Conservation (phyloP, 2,888 invertebrate genomes). For the Fragum fragum region DNA sequence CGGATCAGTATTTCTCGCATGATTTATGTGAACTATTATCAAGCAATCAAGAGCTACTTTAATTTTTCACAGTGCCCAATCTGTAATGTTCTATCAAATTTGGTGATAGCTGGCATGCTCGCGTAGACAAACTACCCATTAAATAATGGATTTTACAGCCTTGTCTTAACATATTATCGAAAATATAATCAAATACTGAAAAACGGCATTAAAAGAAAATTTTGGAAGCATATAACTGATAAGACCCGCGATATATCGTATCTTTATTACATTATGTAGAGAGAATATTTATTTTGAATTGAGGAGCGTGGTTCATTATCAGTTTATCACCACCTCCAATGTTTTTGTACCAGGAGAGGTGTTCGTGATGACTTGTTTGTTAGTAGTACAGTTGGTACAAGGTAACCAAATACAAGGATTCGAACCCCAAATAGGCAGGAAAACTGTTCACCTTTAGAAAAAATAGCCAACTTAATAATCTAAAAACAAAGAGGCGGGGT, state of each 20-base stretch:
- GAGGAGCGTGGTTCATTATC: not conserved
- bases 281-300: slow-evolving; percentile 6
- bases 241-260: slow-evolving; percentile 26
- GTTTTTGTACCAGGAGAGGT: not conserved
- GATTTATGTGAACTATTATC: slow-evolving; percentile 59
- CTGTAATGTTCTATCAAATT: slow-evolving; percentile 49
- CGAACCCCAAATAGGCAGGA: no score
- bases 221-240: slow-evolving; percentile 21
- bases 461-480: no score
- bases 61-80: slow-evolving; percentile 55
- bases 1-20: slow-evolving; percentile 47
- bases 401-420: no score
- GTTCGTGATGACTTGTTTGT: not conserved
- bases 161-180: slow-evolving; percentile 39
- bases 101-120: slow-evolving; percentile 44
- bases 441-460: no score
- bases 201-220: slow-evolving; percentile 23
- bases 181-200: slow-evolving; percentile 48
- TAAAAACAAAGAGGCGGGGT: no score
- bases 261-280: slow-evolving; percentile 26
- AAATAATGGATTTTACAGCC: slow-evolving; percentile 51
- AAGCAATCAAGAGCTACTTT: slow-evolving; percentile 55
- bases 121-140: slow-evolving; percentile 52
- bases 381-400: no score
- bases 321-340: not conserved